Percentiles rank a stretch among this genome's conserved stretches.
phyloP scores from a whole-genome alignment of 2,888 invertebrate species.

The Sinohyriopsis cumingii region DNA sequence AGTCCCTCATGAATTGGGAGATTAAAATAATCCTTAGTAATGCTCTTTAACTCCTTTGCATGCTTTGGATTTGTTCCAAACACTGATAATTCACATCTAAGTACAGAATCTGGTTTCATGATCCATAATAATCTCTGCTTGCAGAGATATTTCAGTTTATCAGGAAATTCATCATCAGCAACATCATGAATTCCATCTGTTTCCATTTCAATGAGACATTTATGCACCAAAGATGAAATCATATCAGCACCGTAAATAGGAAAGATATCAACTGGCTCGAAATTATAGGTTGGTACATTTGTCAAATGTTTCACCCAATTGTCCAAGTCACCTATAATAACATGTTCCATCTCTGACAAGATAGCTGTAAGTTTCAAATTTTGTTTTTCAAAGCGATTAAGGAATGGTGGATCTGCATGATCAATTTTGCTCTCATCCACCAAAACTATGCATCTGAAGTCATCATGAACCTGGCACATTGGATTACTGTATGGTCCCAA shows the following conservation, averaged over 20 bases:
- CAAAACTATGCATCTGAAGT: constrained; percentile 28
- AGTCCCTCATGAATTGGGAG: constrained; percentile 31
- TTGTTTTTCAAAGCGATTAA: constrained; percentile 43
- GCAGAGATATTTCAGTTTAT: neutral
- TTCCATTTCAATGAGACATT: neutral
- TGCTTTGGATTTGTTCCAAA: neutral
- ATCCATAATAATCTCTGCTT: constrained; percentile 13
- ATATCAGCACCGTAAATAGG: constrained; percentile 20
- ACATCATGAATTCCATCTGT: neutral
- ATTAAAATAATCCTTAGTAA: constrained; percentile 8
- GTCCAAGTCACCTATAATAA: constrained; percentile 3
- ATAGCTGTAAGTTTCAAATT: constrained; percentile 31
- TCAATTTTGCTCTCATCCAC: constrained; percentile 16
- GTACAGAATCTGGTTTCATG: constrained; percentile 19
- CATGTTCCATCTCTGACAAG: constrained; percentile 7
- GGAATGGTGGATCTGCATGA: constrained; percentile 27
- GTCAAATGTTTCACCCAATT: constrained; percentile 1
- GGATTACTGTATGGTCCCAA: constrained; percentile 23
- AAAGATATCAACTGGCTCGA: constrained; percentile 13
- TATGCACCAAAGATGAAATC: constrained; percentile 17
- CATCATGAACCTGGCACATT: constrained; percentile 22
- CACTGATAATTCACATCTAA: constrained; percentile 2
- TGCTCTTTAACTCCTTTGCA: neutral
- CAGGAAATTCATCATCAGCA: neutral
- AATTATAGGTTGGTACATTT: constrained; percentile 4